Percentiles rank a stretch among this genome's conserved stretches.
Evolutionary conservation across 2,797 vertebrate genomes (phyloP).

Genomic region (Oreortyx pictus): DNA sequence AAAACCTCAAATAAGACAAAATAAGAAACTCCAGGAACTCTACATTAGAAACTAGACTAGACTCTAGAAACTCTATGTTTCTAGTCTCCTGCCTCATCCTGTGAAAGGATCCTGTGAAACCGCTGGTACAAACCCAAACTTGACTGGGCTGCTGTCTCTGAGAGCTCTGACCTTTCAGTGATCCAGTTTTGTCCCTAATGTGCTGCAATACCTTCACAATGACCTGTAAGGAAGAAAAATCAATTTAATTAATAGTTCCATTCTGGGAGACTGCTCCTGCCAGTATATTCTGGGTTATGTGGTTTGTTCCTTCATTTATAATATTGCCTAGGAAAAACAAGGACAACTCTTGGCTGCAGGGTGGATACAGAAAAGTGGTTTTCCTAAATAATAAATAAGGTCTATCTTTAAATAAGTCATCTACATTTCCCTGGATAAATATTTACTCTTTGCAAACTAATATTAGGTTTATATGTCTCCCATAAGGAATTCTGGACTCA

Average conservation of each 20-base stretch:
- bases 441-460: conserved; percentile 57
- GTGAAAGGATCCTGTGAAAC: not conserved
- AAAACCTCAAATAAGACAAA: not conserved
- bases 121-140: not conserved
- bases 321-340: conserved; percentile 6
- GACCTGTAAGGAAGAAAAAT: conserved; percentile 38
- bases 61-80: not conserved
- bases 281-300: conserved; percentile 40
- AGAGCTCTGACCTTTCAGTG: conserved; percentile 17
- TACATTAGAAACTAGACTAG: too few relatives aligned
- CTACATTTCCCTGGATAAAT: conserved; percentile 48
- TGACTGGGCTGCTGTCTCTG: not conserved
- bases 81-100: not conserved
- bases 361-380: conserved; percentile 38
- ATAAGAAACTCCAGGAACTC: not conserved
- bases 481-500: not conserved
- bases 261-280: conserved; percentile 36
- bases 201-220: not conserved
- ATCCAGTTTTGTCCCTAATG: conserved; percentile 30
- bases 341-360: conserved; percentile 47
- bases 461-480: conserved; percentile 40
- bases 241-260: conserved; percentile 64
- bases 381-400: conserved; percentile 66
- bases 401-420: conserved; percentile 61
- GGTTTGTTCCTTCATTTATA: conserved; percentile 41